A percentile compares a stretch with the other conserved stretches of the same genome.
Evolutionary conservation across 2,888 invertebrate species (phyloP).

Genomic region (Pediacus dermestoides): DNA sequence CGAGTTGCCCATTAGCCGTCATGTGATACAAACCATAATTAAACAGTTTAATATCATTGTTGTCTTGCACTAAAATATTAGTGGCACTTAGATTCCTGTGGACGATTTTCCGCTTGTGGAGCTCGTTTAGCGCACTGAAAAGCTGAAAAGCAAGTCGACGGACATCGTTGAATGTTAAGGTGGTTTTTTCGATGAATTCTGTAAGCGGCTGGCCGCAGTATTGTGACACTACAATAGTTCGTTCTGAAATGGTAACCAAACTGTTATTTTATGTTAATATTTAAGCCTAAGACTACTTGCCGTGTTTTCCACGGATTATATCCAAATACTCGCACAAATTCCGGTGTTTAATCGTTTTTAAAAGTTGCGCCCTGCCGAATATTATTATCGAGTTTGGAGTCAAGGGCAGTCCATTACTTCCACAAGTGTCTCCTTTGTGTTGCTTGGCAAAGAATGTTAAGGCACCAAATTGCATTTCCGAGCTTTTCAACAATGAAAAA

Average conservation of each 20-base stretch:
- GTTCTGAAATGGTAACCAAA: constrained; percentile 55
- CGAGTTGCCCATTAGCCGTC: constrained; percentile 81
- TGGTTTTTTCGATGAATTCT: constrained; percentile 49
- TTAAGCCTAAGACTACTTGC: constrained; percentile 52
- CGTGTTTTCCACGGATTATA: constrained; percentile 90
- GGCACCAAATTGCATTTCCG: constrained; percentile 69
- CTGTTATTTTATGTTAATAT: background rate
- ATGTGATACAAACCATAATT: constrained; percentile 93
- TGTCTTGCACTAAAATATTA: constrained; percentile 73
- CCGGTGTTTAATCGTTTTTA: constrained; percentile 75
- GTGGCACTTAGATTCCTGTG: constrained; percentile 79
- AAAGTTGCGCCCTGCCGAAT: constrained; percentile 78
- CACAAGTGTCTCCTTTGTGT: constrained; percentile 87
- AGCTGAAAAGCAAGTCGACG: constrained; percentile 70
- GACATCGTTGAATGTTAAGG: constrained; percentile 53
- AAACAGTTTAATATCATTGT: constrained; percentile 76
- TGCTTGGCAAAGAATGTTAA: constrained; percentile 88
- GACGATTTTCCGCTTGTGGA: constrained; percentile 70
- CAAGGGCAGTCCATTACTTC: constrained; percentile 91
- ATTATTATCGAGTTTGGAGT: constrained; percentile 96
- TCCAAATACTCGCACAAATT: constrained; percentile 88
- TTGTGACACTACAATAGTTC: constrained; percentile 80
- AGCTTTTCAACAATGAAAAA: constrained; percentile 45
- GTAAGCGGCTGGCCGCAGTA: constrained; percentile 67
- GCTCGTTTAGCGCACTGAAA: constrained; percentile 65